Evolutionary conservation across 92 coral and sea anemone genomes (phyloP), one percentile per base, ranked within the genome.

Genomic region (Ricordea florida): DNA sequence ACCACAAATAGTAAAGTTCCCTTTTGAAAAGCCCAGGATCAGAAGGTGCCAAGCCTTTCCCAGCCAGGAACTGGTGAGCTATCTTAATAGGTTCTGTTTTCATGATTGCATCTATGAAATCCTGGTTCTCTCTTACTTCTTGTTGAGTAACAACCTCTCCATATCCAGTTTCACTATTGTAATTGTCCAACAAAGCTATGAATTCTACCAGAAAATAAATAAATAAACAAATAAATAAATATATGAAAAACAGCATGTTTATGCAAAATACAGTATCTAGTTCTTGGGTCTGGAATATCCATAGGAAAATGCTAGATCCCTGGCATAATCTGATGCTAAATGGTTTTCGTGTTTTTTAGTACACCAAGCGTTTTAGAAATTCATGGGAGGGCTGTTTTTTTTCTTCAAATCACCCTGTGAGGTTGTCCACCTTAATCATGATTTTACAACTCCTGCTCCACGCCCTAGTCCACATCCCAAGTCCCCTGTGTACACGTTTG

Each of bases 81-180:
- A 96, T 89, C 51, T 92, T 71, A 82, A 96, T 92, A 3, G 97
- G 99, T 18, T 85, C 91, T n/a, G 97, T 96, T 35, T 92, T 91
- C 85, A 85, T 82, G 67, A 96, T 89, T 35, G 60, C 62, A 64
- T 96, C 99, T 34, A 96, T 92, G 52, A 96, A 96, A 53, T 78
- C 62, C 59, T 89, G 90, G 55, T 96, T 96, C 76, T 96, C 99
- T 1, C 36, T 77, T 4, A 88, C 57, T 62, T 96, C 99, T 8
- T 96, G 86, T 18, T 79, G 83, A 45, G 97, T 96, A 5, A 96
- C 99, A 20, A 86, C 88, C 62, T 96, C 99, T n/a, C 78, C 57
- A 6, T 61, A 51, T 25, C 99, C 99, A 38, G 93, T 87, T 30
- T 92, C 96, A 25, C 98, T 85, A 33, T 82, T 89, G 46, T 96